Evolutionary conservation across 2,113 vertebrate genomes (phyloP).

Genomic region (Dipodomys spectabilis): DNA sequence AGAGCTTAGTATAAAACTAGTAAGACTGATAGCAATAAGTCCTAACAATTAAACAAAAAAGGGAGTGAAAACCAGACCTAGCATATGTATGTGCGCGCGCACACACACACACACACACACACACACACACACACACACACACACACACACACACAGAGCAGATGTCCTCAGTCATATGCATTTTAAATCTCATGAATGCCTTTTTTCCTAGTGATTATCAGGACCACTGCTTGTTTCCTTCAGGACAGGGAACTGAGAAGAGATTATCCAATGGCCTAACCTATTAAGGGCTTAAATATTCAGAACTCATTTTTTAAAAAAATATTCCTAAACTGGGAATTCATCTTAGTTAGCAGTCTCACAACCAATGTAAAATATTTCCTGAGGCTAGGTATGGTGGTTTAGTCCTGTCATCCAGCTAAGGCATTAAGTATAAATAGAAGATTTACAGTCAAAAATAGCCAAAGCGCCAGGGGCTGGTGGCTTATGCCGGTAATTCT

Average conservation of each 20-base stretch:
- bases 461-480: neutral
- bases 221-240: neutral
- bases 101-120: too few species aligned
- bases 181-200: neutral
- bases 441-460: too few species aligned
- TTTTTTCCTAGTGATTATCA: neutral
- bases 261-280: neutral
- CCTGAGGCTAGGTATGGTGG: neutral
- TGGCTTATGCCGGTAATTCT: too few species aligned
- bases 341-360: conserved; percentile 11
- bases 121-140: too few species aligned
- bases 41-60: neutral
- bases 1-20: conserved; percentile 11
- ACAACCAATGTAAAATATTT: neutral
- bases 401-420: too few species aligned
- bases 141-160: neutral
- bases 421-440: too few species aligned
- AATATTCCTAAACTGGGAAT: neutral
- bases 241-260: neutral
- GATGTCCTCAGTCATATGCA: neutral
- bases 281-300: neutral
- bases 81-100: neutral
- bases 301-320: neutral
- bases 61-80: neutral
- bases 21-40: neutral